Evolutionary conservation across 2,888 invertebrate species (phyloP).

Genomic region (Quadriops clusia): DNA sequence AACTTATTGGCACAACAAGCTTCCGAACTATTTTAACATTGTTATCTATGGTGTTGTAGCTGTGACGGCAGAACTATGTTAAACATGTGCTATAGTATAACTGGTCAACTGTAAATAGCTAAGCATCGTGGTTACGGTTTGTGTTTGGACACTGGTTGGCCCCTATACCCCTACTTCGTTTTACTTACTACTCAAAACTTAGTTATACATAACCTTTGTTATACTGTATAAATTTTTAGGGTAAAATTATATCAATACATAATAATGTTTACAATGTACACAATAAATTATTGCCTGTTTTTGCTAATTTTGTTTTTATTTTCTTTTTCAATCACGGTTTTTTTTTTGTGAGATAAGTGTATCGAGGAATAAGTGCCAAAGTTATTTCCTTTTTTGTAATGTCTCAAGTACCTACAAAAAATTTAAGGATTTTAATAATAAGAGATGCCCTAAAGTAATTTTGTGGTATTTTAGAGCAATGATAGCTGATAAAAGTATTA

Average conservation of each 20-base stretch:
- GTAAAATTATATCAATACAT: slow-evolving; percentile 11
- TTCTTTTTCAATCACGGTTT: slow-evolving; percentile 6
- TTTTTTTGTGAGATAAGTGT: slow-evolving; percentile 5
- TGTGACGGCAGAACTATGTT: slow-evolving; percentile 28
- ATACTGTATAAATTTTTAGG: slow-evolving; percentile 12
- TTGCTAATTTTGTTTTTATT: slow-evolving; percentile 14
- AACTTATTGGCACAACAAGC: no score
- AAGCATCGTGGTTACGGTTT: slow-evolving; percentile 28
- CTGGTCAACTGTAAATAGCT: slow-evolving; percentile 32
- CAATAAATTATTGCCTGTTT: slow-evolving; percentile 17
- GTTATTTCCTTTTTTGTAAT: slow-evolving; percentile 9
- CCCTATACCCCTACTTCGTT: slow-evolving; percentile 8
- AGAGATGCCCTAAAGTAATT: no score
- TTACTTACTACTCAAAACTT: slow-evolving; percentile 7
- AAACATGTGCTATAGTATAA: slow-evolving; percentile 31
- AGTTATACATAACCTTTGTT: slow-evolving; percentile 11
- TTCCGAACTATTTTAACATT: no score
- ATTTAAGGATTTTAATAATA: no score
- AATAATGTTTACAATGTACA: slow-evolving; percentile 13
- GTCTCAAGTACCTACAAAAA: no score
- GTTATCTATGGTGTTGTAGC: slow-evolving; percentile 25
- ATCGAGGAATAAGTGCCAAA: slow-evolving; percentile 12
- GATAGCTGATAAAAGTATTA: no score
- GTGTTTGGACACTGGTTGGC: slow-evolving; percentile 25
- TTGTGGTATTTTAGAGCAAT: no score